These are phyloP conservation scores for Chromis chromis DNA, from an alignment of 2,797 vertebrate genomes.

Conservation along the genomic window DNA sequence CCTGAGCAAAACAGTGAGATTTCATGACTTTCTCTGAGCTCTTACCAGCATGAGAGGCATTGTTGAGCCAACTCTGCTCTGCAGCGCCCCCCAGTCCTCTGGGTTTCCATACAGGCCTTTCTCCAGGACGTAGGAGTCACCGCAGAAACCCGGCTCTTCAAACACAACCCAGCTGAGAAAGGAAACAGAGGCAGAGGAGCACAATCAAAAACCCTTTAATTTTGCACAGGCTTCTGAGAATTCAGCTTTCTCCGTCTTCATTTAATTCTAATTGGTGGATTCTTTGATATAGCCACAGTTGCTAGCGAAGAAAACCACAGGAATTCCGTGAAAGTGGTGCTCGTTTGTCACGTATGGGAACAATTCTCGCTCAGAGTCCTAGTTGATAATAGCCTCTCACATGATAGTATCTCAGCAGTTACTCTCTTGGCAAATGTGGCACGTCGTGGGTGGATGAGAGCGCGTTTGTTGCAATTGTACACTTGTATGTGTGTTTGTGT, in stretches of 20 bases:
- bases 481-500: slow-evolving; percentile 7
- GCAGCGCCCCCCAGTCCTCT: slow-evolving; percentile 91
- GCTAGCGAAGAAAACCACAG: slow-evolving; percentile 16
- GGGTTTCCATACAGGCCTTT: slow-evolving; percentile 91
- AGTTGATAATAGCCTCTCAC: slow-evolving; percentile 1
- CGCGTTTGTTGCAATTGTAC: slow-evolving; percentile 31
- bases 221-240: slow-evolving; percentile 18
- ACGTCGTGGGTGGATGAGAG: not conserved
- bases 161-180: slow-evolving; percentile 91
- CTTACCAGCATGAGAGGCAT: slow-evolving; percentile 92
- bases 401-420: slow-evolving; percentile 23
- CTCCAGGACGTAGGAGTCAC: slow-evolving; percentile 90
- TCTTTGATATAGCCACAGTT: slow-evolving; percentile 10
- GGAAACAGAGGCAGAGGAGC: not conserved
- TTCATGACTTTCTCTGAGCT: slow-evolving; percentile 26
- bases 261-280: slow-evolving; percentile 13
- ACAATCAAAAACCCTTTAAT: slow-evolving; percentile 16
- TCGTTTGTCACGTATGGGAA: slow-evolving; percentile 17
- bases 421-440: slow-evolving; percentile 7
- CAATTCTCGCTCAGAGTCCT: slow-evolving; percentile 27
- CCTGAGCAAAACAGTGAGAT: not conserved
- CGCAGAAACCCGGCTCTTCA: slow-evolving; percentile 90
- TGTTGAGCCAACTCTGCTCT: slow-evolving; percentile 86
- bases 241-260: slow-evolving; percentile 1
- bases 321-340: not conserved